phyloP scores from a whole-genome alignment of 2,888 invertebrate genomes.

The Eustalomyia histrio region DNA sequence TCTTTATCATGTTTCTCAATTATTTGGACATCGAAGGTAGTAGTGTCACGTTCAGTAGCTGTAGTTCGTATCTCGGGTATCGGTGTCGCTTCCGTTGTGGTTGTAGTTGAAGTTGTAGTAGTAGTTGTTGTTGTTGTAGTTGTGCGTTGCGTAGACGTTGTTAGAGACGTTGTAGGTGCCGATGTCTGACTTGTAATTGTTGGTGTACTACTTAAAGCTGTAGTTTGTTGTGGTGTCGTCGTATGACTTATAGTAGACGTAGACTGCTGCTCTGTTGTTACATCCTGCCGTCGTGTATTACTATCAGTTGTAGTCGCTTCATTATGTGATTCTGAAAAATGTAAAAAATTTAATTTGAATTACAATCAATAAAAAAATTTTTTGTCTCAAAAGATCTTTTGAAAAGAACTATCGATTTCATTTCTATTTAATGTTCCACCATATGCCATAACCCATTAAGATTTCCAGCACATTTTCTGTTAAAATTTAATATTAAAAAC shows the following conservation, averaged over 20 bases:
- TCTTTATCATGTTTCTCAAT: conserved; percentile 65
- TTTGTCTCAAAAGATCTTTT: no score
- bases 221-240: conserved; percentile 71
- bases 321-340: conserved; percentile 75
- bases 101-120: conserved; percentile 72
- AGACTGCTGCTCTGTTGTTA: conserved; percentile 80
- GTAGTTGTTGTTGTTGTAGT: conserved; percentile 67
- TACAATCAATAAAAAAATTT: no score
- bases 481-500: no score
- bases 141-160: conserved; percentile 44
- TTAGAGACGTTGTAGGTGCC: conserved; percentile 55
- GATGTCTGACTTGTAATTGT: conserved; percentile 68
- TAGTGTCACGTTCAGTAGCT: conserved; percentile 76
- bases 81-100: conserved; percentile 72
- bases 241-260: conserved; percentile 70
- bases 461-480: no score
- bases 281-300: conserved; percentile 67
- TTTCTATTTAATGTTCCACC: neutral
- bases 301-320: conserved; percentile 73
- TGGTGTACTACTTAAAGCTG: conserved; percentile 66
- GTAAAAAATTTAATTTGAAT: neutral
- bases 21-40: conserved; percentile 74
- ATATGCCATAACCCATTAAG: neutral
- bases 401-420: no score
- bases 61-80: conserved; percentile 75